Evolutionary conservation across 2,888 invertebrate genomes (phyloP).

Genomic region (Pandemis cinnamomeana): DNA sequence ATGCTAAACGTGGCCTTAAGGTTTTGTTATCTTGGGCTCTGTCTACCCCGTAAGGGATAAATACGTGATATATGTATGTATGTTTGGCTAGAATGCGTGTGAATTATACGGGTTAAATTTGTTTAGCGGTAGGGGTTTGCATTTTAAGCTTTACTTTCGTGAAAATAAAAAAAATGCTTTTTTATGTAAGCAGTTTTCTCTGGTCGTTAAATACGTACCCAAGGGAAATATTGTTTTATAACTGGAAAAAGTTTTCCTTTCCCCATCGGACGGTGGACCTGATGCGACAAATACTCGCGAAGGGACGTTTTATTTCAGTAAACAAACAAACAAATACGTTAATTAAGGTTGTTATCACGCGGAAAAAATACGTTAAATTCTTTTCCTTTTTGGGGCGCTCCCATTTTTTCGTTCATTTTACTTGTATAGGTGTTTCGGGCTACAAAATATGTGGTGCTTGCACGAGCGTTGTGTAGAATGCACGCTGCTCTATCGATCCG

Average conservation of each 20-base stretch:
- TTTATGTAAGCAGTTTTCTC: not conserved
- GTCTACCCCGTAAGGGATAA: no score
- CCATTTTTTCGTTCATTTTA: not conserved
- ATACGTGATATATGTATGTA: no score
- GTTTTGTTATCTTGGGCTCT: no score
- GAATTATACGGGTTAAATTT: not conserved
- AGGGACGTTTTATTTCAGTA: not conserved
- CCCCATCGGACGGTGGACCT: not conserved
- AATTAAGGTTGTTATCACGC: not conserved
- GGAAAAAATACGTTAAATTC: not conserved
- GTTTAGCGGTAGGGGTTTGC: not conserved
- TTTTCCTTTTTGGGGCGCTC: not conserved
- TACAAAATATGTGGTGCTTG: constrained; percentile 7
- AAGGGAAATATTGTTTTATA: not conserved
- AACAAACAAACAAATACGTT: not conserved
- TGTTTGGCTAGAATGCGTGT: not conserved
- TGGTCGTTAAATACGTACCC: no score
- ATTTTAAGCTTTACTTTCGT: no score
- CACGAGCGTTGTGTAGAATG: constrained; percentile 16
- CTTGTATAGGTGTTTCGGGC: not conserved
- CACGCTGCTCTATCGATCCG: constrained; percentile 29
- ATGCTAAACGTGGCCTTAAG: no score
- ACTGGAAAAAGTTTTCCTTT: not conserved
- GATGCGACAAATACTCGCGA: not conserved
- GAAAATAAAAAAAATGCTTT: no score